Percentiles rank a stretch among this genome's conserved stretches.
phyloP scores from a whole-genome alignment of 2,888 invertebrate species.

The Crocallis elinguaria region DNA sequence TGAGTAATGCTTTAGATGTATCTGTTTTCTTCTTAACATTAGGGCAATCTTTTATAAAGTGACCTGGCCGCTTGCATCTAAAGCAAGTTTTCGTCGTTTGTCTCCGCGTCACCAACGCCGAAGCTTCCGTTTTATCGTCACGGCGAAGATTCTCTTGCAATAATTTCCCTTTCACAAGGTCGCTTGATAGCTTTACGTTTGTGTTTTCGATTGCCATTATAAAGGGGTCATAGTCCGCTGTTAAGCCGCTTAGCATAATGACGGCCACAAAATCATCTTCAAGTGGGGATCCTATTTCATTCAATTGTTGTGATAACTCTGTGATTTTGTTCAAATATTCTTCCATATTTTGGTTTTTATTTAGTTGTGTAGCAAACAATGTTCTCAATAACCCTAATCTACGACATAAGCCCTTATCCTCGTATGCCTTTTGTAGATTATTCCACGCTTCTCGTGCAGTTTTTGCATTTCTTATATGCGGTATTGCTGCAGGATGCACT shows the following conservation, averaged over 20 bases:
- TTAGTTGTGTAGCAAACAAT: background rate
- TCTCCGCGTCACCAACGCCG: no score
- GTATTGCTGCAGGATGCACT: conserved; percentile 6
- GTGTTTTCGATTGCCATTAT: conserved; percentile 31
- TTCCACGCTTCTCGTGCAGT: no score
- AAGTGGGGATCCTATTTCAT: conserved; percentile 27
- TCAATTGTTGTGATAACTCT: conserved; percentile 24
- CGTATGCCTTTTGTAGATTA: no score
- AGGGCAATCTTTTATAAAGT: no score
- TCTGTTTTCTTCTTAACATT: conserved; percentile 6
- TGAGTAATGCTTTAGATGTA: background rate
- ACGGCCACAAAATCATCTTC: conserved; percentile 36
- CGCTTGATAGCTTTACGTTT: conserved; percentile 10
- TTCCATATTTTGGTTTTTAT: conserved; percentile 14
- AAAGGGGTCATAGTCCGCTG: conserved; percentile 33
- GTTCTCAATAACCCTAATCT: background rate
- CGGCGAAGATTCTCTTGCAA: no score
- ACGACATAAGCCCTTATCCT: conserved; percentile 7
- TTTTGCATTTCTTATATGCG: no score
- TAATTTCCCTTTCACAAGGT: conserved; percentile 21
- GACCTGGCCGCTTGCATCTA: conserved; percentile 9
- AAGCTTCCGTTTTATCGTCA: no score
- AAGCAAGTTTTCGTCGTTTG: conserved; percentile 13
- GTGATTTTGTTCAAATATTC: conserved; percentile 19
- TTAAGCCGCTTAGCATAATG: conserved; percentile 32